phyloP scores from a whole-genome alignment of 2,888 invertebrate species.

The Lydus trimaculatus region DNA sequence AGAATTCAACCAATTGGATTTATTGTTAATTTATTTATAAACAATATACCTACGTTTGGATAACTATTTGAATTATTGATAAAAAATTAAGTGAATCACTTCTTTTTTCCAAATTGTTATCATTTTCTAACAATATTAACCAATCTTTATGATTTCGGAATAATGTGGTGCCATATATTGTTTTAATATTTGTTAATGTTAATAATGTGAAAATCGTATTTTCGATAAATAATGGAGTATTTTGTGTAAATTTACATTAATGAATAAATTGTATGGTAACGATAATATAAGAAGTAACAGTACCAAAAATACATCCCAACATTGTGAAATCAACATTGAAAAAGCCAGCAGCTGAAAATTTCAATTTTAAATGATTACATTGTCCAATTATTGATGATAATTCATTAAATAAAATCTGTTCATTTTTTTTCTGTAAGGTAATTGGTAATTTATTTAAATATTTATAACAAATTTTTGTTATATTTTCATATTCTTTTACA shows the following conservation, averaged over 20 bases:
- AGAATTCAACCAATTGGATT: neutral
- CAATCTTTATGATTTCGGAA: neutral
- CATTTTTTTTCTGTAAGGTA: conserved; percentile 12
- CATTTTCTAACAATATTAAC: neutral
- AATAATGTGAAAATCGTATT: neutral
- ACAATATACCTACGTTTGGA: no score
- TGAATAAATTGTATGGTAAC: conserved; percentile 28
- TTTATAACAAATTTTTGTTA: conserved; percentile 20
- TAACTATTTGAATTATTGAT: neutral
- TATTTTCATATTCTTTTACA: conserved; percentile 20
- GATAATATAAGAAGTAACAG: conserved; percentile 30
- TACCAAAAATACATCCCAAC: conserved; percentile 26
- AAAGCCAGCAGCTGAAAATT: conserved; percentile 31
- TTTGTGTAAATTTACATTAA: neutral
- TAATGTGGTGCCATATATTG: neutral
- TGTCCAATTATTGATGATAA: conserved; percentile 23
- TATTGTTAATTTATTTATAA: neutral
- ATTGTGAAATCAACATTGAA: conserved; percentile 29
- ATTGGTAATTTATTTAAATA: conserved; percentile 24
- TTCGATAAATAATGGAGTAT: neutral
- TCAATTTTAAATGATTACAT: conserved; percentile 22
- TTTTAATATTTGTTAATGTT: neutral
- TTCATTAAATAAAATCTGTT: conserved; percentile 16
- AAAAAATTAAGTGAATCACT: neutral
- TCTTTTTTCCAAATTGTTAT: neutral